Base-by-base conservation (phyloP, 2,113 vertebrate genomes). In the Tinamus guttatus region DNA sequence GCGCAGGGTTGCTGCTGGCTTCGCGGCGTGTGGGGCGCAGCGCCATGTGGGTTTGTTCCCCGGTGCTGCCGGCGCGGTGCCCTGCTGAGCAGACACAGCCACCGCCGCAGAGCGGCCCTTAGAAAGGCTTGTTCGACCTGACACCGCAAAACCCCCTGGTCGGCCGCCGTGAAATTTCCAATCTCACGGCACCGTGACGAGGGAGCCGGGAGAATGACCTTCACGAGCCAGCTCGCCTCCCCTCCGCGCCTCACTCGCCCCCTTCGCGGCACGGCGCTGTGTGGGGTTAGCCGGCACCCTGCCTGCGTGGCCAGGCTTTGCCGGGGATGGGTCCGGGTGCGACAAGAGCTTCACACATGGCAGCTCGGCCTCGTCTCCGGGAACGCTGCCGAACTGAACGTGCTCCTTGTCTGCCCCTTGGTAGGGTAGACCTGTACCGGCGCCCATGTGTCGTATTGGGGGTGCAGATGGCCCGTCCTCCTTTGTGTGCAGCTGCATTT, bases 381-480 rank as follows among this genome's bases (percentile, higher is more conserved):
- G 24, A 30, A 36, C 2, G 10, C n/a, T 28, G 22, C 32, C 15
- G 45, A 22, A 36, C 74, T 43, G 45, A 38, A 20, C 0, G 0
- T 63, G 64, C 20, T 17, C 15, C 58, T 19, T 4, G 2, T 81
- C 76, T 81, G n/a, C 77, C 47, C 3, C 1, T 22, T 24, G 11
- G 43, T 5, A 18, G 19, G 36, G 32, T 45, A 45, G 52, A 85
- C 68, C 75, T 47, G 60, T 45, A 62, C 54, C 79, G 87, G 36
- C 69, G 49, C 84, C 89, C 58, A 14, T 34, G 63, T 24, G 36
- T 11, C 74, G 40, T 73, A 63, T 88, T 75, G 87, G 90, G 25
- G 69, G 77, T 92, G 81, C 89, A 96, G 94, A 94, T 95, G 93
- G 91, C 80, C 80, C 47, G 56, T 87, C 76, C 63, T 89, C 78